Base-by-base conservation (phyloP, 2,113 vertebrate species). In the Rhinogobius similis region DNA sequence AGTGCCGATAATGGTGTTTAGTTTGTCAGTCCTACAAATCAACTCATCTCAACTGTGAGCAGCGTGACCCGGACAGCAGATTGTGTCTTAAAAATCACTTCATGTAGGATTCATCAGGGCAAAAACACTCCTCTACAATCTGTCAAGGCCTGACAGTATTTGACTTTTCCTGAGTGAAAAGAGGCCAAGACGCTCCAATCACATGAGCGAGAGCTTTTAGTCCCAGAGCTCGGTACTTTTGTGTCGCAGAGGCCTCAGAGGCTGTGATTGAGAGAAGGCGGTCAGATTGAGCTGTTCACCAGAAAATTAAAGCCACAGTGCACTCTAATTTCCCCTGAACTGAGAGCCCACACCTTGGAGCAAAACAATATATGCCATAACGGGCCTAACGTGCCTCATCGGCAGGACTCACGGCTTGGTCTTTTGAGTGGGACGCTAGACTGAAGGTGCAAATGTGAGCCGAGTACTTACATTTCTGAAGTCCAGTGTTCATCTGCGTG, bases 401-500 rank as follows among this genome's bases (percentile, higher is more conserved):
- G 9, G 38, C 38, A 6, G 38, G 8, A 10, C 4, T 61, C 4
- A 82, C 81, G 79, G 78, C 82, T 79, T 72, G 75, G 72, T 75
- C 72, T 85, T 70, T 71, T 85, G 83, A 82, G 83, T 7, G 2
- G 9, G 32, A 36, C 32, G 32, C 32, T 36, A 8, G 32, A 36
- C 32, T 5, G 32, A 36, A 41, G 24, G 14, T 67, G 55, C 64
- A 65, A 36, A 36, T 5, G 32, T 36, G 32, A 7, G 32, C 5
- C 32, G 53, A 21, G 50, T 91, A 97, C 96, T 98, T 94, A 98
- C 97, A 99, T 99, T 99, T 98, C 96, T 98, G 97, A 96, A 95
- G 95, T 97, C 97, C 96, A 98, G 96, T 95, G 96, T 98, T 98
- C 97, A 99, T 98, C 96, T 99, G 97, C 96, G 95, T 96, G 95